Conservation (phyloP, 1,140 invertebrate species). For the Odontomachus brunneus region DNA sequence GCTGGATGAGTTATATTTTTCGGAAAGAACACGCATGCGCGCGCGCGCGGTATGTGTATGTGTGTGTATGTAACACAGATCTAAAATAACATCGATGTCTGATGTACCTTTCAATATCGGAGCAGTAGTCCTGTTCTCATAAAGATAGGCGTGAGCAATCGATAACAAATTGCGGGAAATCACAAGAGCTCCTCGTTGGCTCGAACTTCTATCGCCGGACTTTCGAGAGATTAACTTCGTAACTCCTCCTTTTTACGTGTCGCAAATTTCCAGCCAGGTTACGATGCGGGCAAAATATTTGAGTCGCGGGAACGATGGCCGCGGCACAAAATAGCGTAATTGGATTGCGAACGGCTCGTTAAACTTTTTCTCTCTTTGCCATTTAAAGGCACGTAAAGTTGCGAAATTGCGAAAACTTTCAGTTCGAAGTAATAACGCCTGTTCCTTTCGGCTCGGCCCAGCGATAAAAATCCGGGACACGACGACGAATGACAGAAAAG, state of each 20-base stretch:
- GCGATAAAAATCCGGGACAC: slow-evolving; percentile 44
- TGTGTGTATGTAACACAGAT: neutral
- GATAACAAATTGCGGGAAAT: slow-evolving; percentile 55
- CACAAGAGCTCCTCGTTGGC: slow-evolving; percentile 4
- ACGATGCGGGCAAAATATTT: slow-evolving; percentile 39
- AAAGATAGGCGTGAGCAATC: slow-evolving; percentile 33
- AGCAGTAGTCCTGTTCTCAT: slow-evolving; percentile 3
- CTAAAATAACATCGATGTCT: neutral
- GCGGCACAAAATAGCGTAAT: slow-evolving; percentile 41
- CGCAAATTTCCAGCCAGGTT: slow-evolving; percentile 17
- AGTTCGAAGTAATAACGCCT: slow-evolving; percentile 32
- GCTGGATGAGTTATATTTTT: neutral
- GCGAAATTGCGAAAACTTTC: slow-evolving; percentile 37
- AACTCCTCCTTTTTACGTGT: slow-evolving; percentile 27
- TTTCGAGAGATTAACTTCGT: slow-evolving; percentile 42
- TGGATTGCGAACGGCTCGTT: slow-evolving; percentile 33
- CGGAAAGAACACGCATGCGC: neutral
- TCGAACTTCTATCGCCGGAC: slow-evolving; percentile 18
- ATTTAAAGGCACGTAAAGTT: slow-evolving; percentile 25
- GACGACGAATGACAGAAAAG: neutral
- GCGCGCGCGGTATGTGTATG: too few relatives aligned
- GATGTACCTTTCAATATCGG: slow-evolving; percentile 7
- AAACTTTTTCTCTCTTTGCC: slow-evolving; percentile 14
- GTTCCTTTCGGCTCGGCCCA: neutral
- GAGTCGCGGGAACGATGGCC: slow-evolving; percentile 1